These are phyloP conservation scores for Ictalurus punctatus DNA, from an alignment of 2,113 vertebrate species.

Conservation along the genomic window DNA sequence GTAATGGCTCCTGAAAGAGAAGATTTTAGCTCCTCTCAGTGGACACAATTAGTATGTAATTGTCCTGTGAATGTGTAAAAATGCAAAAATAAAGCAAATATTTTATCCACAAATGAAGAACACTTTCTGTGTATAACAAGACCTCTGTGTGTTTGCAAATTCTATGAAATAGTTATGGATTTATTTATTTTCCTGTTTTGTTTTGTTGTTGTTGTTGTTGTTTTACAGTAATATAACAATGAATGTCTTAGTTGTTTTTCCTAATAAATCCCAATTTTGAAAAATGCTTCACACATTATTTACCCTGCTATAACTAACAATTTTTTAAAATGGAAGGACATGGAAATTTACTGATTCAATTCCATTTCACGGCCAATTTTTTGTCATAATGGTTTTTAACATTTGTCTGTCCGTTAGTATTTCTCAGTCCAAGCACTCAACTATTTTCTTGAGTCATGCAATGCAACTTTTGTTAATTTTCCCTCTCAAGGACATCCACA, in stretches of 20 bases:
- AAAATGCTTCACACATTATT: slow-evolving; percentile 1
- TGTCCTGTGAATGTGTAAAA: not conserved
- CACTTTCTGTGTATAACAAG: not conserved
- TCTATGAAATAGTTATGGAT: not conserved
- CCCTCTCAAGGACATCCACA: not conserved
- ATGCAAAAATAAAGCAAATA: not conserved
- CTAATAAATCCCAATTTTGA: slow-evolving; percentile 12
- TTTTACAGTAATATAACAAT: not conserved
- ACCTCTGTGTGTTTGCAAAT: not conserved
- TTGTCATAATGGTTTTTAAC: not conserved
- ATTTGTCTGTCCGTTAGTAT: not conserved
- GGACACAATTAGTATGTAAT: slow-evolving; percentile 26
- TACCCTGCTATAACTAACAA: not conserved
- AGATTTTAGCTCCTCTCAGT: slow-evolving; percentile 42
- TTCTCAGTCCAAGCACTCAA: not conserved
- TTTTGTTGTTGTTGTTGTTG: no score
- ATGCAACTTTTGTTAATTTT: not conserved
- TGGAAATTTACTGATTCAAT: not conserved
- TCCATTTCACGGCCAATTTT: not conserved
- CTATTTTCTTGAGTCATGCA: not conserved
- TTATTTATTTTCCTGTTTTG: not conserved
- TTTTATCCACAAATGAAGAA: not conserved
- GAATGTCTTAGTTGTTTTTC: not conserved
- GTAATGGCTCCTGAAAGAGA: not conserved
- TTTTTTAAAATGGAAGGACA: not conserved